These are phyloP conservation scores for Sebastes hopkinsi DNA, from an alignment of 2,797 vertebrate species.

Conservation along the genomic window DNA sequence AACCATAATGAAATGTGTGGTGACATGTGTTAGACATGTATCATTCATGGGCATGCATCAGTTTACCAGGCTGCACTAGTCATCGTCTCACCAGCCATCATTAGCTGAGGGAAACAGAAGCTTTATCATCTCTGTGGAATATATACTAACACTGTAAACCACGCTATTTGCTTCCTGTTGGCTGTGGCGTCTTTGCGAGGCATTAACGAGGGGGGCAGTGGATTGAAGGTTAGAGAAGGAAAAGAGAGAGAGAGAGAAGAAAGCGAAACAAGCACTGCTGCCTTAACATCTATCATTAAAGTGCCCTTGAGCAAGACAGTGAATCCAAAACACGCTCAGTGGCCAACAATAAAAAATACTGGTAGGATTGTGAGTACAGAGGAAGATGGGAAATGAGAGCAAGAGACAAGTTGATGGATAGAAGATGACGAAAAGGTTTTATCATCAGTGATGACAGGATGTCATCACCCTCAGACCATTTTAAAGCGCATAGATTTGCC, in stretches of 20 bases:
- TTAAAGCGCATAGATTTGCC: slow-evolving; percentile 33
- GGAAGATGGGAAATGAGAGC: slow-evolving; percentile 22
- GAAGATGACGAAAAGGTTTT: slow-evolving; percentile 64
- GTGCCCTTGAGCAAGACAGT: slow-evolving; percentile 16
- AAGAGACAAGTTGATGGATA: slow-evolving; percentile 31
- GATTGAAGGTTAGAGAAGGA: slow-evolving; percentile 10
- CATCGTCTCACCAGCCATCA: neutral
- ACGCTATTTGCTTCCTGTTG: neutral
- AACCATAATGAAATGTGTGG: neutral
- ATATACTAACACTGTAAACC: neutral
- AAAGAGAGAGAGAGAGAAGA: neutral
- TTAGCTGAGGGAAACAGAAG: slow-evolving; percentile 5
- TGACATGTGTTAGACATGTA: neutral
- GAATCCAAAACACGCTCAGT: slow-evolving; percentile 7
- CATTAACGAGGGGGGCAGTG: neutral
- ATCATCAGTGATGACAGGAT: slow-evolving; percentile 58
- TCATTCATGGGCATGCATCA: slow-evolving; percentile 12
- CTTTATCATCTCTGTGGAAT: slow-evolving; percentile 1
- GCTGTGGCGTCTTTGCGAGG: neutral
- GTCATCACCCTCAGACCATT: slow-evolving; percentile 54
- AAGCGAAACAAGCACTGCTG: slow-evolving; percentile 20
- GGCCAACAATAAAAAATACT: slow-evolving; percentile 6
- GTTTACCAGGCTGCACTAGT: neutral
- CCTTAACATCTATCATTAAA: neutral
- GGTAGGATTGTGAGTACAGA: slow-evolving; percentile 13